Percentiles rank a stretch among this genome's conserved stretches.
Conservation (phyloP, 2,888 invertebrate species). For the Drosophila crucigera region DNA sequence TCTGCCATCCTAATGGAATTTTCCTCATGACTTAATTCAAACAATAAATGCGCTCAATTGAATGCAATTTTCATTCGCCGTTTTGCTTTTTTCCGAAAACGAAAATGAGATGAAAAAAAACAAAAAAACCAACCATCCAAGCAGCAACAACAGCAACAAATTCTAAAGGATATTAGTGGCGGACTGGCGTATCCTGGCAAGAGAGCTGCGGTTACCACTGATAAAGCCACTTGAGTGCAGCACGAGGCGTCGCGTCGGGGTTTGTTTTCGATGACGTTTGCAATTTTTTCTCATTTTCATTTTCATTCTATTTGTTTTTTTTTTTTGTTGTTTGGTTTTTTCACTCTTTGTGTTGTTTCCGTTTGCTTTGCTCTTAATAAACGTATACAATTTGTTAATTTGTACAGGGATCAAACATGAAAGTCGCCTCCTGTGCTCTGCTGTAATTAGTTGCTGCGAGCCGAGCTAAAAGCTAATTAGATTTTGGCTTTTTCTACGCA, state of each 20-base stretch:
- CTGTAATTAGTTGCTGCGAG: conserved; percentile 70
- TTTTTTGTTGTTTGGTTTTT: conserved; percentile 24
- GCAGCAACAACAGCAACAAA: conserved; percentile 41
- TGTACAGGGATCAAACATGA: conserved; percentile 78
- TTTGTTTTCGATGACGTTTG: conserved; percentile 78
- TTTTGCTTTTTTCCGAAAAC: conserved; percentile 65
- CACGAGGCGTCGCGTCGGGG: conserved; percentile 50
- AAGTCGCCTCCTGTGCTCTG: conserved; percentile 52
- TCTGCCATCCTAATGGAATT: conserved; percentile 84
- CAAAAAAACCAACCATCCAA: conserved; percentile 3
- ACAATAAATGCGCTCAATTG: conserved; percentile 85
- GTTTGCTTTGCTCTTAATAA: conserved; percentile 78
- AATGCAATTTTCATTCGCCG: conserved; percentile 81
- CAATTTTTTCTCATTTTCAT: conserved; percentile 67
- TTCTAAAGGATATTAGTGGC: conserved; percentile 70
- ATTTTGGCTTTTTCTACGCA: conserved; percentile 60
- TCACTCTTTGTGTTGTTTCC: conserved; percentile 63
- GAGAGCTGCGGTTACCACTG: conserved; percentile 75
- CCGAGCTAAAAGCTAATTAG: conserved; percentile 69
- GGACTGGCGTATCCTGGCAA: conserved; percentile 52
- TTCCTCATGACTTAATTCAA: conserved; percentile 85
- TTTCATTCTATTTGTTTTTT: conserved; percentile 30
- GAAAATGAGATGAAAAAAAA: conserved; percentile 21
- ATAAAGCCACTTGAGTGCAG: conserved; percentile 83
- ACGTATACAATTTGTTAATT: conserved; percentile 82